These are phyloP conservation scores for Sabellastarte sp. DNA, from an alignment of 2,888 invertebrate genomes.

Conservation along the genomic window DNA sequence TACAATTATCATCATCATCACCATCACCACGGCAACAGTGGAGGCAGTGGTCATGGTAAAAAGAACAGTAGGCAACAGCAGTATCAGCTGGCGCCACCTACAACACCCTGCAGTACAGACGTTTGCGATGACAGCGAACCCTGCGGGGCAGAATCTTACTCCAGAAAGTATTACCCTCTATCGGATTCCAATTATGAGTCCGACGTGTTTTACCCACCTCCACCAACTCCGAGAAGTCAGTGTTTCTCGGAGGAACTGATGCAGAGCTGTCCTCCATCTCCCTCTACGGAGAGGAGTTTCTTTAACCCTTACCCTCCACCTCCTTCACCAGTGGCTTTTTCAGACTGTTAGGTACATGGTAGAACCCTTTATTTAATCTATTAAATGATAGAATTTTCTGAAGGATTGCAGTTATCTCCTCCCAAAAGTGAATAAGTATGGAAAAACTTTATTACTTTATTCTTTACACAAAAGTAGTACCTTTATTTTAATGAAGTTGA, in stretches of 20 bases:
- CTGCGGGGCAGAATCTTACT: conserved; percentile 1
- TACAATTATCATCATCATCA: conserved; percentile 64
- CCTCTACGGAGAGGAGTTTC: conserved; percentile 69
- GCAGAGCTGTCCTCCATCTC: conserved; percentile 65
- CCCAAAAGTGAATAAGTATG: no score
- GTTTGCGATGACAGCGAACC: conserved; percentile 72
- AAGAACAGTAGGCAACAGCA: no score
- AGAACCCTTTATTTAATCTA: no score
- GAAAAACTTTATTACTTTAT: no score
- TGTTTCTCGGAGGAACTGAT: conserved; percentile 68
- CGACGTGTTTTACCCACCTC: conserved; percentile 72
- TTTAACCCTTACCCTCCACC: conserved; percentile 81
- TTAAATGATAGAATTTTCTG: no score
- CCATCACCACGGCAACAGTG: conserved; percentile 60
- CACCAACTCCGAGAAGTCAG: conserved; percentile 74
- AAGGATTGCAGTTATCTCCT: no score
- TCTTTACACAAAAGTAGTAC: no score
- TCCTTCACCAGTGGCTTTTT: conserved; percentile 70
- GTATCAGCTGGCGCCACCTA: conserved; percentile 71
- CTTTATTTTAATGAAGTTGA: no score
- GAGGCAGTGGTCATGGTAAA: no score
- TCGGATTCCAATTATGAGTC: conserved; percentile 67
- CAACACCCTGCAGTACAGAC: conserved; percentile 89
- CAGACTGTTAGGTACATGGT: conserved; percentile 47
- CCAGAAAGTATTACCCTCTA: conserved; percentile 2